Percentiles rank a stretch among this genome's conserved stretches.
Evolutionary conservation across 1,140 invertebrate species (phyloP).

Genomic region (Laupala kohalensis): DNA sequence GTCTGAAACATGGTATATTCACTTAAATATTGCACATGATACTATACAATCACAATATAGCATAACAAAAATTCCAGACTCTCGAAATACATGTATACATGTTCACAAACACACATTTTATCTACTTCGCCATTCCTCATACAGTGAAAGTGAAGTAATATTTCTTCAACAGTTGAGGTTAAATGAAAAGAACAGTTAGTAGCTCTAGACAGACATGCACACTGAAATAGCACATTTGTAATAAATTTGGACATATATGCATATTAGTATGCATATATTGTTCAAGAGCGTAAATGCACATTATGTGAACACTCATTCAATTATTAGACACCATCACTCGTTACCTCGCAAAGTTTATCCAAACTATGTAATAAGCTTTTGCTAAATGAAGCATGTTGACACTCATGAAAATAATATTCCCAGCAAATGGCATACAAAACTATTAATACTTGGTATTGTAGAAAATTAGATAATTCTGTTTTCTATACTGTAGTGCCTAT

Average conservation of each 20-base stretch:
- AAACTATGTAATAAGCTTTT: too few relatives aligned
- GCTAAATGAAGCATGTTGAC: too few relatives aligned
- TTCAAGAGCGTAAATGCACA: background rate
- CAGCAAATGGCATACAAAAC: too few relatives aligned
- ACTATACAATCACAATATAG: background rate
- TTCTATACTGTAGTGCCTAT: too few relatives aligned
- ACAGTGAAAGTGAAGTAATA: background rate
- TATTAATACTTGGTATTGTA: too few relatives aligned
- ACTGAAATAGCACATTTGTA: background rate
- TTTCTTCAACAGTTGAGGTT: background rate
- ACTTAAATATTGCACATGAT: background rate
- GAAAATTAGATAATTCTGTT: too few relatives aligned
- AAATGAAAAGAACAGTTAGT: background rate
- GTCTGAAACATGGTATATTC: background rate
- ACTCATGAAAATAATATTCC: too few relatives aligned
- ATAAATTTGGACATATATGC: background rate
- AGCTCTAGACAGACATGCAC: background rate
- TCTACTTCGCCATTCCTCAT: background rate
- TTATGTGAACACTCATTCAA: background rate
- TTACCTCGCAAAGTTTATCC: too few relatives aligned
- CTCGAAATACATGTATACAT: background rate
- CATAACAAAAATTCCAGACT: background rate
- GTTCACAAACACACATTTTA: background rate
- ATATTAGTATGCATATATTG: background rate
- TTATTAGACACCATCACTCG: background rate